These are phyloP conservation scores for Pluvianellus socialis DNA, from an alignment of 2,113 vertebrate species.

Conservation along the genomic window DNA sequence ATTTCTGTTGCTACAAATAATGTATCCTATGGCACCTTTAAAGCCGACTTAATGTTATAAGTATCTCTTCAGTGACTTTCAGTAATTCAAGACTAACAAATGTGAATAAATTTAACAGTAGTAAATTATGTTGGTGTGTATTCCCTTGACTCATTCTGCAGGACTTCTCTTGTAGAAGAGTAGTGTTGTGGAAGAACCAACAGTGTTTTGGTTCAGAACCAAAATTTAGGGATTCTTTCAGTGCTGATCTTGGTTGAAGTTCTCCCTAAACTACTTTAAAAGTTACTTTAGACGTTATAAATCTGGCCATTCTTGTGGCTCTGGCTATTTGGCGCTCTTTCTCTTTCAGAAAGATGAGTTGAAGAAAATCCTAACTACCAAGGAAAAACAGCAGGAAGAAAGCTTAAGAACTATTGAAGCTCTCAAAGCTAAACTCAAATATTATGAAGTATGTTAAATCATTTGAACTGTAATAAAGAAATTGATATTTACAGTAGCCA, in stretches of 20 bases:
- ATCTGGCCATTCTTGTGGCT: not conserved
- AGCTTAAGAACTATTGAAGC: conserved; percentile 83
- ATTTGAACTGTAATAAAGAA: not conserved
- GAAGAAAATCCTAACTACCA: conserved; percentile 79
- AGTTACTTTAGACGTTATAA: not conserved
- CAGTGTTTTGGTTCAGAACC: no score
- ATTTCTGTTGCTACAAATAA: not conserved
- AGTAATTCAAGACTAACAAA: not conserved
- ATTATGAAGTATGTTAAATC: conserved; percentile 80
- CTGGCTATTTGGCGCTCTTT: not conserved
- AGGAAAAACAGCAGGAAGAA: conserved; percentile 89
- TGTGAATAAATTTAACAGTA: not conserved
- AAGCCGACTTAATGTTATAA: not conserved
- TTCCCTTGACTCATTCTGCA: not conserved
- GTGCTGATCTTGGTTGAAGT: not conserved
- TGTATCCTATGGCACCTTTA: not conserved
- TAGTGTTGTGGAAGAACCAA: not conserved
- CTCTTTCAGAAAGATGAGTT: conserved; percentile 86
- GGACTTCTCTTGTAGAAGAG: not conserved
- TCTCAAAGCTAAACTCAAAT: conserved; percentile 88
- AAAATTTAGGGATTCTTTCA: not conserved
- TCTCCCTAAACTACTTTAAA: not conserved
- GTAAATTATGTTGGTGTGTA: not conserved
- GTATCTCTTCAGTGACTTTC: not conserved
- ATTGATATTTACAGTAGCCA: not conserved